Conservation (phyloP, 2,113 vertebrate genomes). For the Ciconia maguari region DNA sequence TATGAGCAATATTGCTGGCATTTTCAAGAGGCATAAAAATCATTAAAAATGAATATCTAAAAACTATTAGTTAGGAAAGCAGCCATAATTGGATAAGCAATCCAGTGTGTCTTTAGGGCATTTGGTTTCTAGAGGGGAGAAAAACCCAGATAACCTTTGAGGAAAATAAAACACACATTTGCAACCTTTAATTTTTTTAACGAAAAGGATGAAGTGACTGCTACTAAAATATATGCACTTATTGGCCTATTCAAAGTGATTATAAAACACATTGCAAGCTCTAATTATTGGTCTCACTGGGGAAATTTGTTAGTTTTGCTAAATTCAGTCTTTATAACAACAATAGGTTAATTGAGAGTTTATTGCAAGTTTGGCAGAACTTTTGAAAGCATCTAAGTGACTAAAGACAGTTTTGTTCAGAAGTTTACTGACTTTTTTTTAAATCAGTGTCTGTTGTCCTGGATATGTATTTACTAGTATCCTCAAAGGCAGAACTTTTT, state of each 20-base stretch:
- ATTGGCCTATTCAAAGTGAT: neutral
- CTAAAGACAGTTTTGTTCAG: neutral
- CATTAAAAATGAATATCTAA: slow-evolving; percentile 64
- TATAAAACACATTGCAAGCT: neutral
- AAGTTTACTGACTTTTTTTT: neutral
- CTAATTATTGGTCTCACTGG: neutral
- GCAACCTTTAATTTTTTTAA: neutral
- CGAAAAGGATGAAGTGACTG: neutral
- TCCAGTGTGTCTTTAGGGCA: neutral
- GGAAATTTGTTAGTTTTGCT: neutral
- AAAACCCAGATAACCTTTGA: neutral
- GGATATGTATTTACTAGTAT: neutral
- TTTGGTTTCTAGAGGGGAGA: neutral
- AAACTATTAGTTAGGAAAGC: slow-evolving; percentile 62
- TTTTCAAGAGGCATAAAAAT: slow-evolving; percentile 63
- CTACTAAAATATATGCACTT: neutral
- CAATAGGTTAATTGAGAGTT: neutral
- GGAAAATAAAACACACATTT: neutral
- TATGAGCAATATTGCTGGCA: slow-evolving; percentile 72
- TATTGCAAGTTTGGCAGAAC: neutral
- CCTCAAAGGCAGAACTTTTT: neutral
- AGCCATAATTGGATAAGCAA: slow-evolving; percentile 51
- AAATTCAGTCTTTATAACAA: neutral
- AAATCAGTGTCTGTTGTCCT: neutral
- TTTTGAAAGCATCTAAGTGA: neutral